Evolutionary conservation across 1,140 invertebrate genomes (phyloP).

Genomic region (Scaptomyza graminum): DNA sequence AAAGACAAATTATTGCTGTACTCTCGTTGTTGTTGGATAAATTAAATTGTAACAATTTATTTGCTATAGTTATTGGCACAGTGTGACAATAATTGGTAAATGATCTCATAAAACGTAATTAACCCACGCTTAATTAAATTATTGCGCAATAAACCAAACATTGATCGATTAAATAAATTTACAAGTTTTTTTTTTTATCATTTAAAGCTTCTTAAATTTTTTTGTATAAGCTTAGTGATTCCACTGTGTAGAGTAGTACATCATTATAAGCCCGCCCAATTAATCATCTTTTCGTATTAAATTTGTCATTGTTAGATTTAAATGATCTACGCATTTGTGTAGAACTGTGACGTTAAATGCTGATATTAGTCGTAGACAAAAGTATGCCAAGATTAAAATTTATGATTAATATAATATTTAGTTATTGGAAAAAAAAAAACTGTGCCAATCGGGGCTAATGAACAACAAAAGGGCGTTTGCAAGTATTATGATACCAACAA

Average conservation of each 20-base stretch:
- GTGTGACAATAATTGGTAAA: conserved; percentile 31
- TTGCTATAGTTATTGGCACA: conserved; percentile 43
- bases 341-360: conserved; percentile 56
- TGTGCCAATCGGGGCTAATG: conserved; percentile 32
- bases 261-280: conserved; percentile 7
- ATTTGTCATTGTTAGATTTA: not conserved
- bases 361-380: conserved; percentile 42
- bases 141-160: conserved; percentile 22
- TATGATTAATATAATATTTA: conserved; percentile 16
- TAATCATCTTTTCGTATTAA: conserved; percentile 9
- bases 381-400: conserved; percentile 41
- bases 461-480: conserved; percentile 39
- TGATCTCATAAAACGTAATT: conserved; percentile 33
- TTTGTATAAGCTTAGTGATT: not conserved
- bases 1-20: conserved; percentile 42
- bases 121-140: conserved; percentile 15
- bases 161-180: conserved; percentile 11
- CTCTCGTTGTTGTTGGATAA: conserved; percentile 26
- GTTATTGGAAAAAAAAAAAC: conserved; percentile 23
- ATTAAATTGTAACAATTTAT: conserved; percentile 66
- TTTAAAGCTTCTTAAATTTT: too few relatives aligned
- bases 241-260: conserved; percentile 1
- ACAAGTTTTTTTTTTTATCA: not conserved
- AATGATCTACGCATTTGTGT: conserved; percentile 44
- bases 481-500: not conserved